Conservation (phyloP, 2,113 vertebrate species). For the Rhombomys opimus region DNA sequence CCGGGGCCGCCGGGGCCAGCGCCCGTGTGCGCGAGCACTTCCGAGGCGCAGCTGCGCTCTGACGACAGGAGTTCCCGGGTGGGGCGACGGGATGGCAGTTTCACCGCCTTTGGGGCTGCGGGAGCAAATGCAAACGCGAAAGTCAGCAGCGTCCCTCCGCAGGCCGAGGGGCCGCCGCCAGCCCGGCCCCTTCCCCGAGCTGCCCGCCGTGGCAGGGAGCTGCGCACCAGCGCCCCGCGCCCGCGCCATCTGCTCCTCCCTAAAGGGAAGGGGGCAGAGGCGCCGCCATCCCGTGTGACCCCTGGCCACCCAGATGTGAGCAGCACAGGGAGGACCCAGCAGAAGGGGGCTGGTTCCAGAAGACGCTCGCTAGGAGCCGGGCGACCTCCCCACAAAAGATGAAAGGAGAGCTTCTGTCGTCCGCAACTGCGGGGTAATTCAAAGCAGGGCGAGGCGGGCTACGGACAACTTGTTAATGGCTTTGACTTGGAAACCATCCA, state of each 20-base stretch:
- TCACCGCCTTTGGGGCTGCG: background rate
- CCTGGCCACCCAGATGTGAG: slow-evolving; percentile 71
- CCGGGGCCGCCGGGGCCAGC: accelerated
- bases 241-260: slow-evolving; percentile 65
- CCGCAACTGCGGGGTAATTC: slow-evolving; percentile 68
- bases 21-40: accelerated
- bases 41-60: background rate
- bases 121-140: background rate
- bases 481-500: slow-evolving; percentile 1
- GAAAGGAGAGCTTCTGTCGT: slow-evolving; percentile 72
- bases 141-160: background rate
- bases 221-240: background rate
- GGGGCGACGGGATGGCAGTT: background rate
- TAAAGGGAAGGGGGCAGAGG: slow-evolving; percentile 4
- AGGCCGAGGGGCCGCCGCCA: background rate
- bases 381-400: slow-evolving; percentile 72
- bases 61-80: background rate
- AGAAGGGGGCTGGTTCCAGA: slow-evolving; percentile 74
- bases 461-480: slow-evolving; percentile 52
- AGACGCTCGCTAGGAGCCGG: slow-evolving; percentile 62
- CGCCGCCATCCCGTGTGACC: slow-evolving; percentile 45
- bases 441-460: slow-evolving; percentile 56
- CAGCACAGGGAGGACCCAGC: slow-evolving; percentile 50
- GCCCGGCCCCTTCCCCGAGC: background rate
- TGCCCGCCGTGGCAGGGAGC: background rate